These are phyloP conservation scores for Agrilus mali DNA, from an alignment of 2,888 invertebrate species.

Conservation along the genomic window DNA sequence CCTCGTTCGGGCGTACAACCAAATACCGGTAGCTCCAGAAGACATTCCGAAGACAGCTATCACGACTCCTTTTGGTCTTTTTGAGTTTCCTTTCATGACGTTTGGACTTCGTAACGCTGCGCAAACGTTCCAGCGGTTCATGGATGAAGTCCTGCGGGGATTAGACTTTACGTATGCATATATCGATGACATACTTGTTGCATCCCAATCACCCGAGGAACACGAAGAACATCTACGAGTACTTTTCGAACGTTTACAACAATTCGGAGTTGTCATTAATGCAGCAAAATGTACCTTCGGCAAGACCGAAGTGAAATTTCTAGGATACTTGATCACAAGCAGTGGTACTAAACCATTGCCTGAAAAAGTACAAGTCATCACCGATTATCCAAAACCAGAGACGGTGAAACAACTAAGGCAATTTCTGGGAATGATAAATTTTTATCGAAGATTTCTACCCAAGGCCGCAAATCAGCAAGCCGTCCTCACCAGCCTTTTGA, in stretches of 20 bases:
- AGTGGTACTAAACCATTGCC: slow-evolving; percentile 21
- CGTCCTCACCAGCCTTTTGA: slow-evolving; percentile 20
- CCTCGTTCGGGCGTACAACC: slow-evolving; percentile 26
- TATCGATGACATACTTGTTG: slow-evolving; percentile 24
- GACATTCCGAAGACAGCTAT: slow-evolving; percentile 22
- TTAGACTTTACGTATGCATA: slow-evolving; percentile 23
- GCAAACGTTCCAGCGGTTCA: slow-evolving; percentile 29
- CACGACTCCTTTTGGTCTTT: slow-evolving; percentile 14
- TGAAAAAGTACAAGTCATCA: slow-evolving; percentile 21
- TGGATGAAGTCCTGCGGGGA: slow-evolving; percentile 21
- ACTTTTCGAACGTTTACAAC: slow-evolving; percentile 16
- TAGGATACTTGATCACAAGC: slow-evolving; percentile 16
- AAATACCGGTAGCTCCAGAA: slow-evolving; percentile 23
- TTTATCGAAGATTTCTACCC: slow-evolving; percentile 25
- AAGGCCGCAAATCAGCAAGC: slow-evolving; percentile 23
- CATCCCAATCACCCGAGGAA: slow-evolving; percentile 12
- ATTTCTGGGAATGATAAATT: slow-evolving; percentile 27
- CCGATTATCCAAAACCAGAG: slow-evolving; percentile 16
- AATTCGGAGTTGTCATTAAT: slow-evolving; percentile 21
- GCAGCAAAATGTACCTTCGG: slow-evolving; percentile 22
- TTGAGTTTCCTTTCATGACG: slow-evolving; percentile 21
- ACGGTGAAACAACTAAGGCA: slow-evolving; percentile 19
- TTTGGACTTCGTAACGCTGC: slow-evolving; percentile 30
- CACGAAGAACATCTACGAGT: slow-evolving; percentile 18
- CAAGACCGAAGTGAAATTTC: slow-evolving; percentile 13